A percentile compares a stretch with the other conserved stretches of the same genome.
Evolutionary conservation across 2,888 invertebrate species (phyloP).

Genomic region (Platycnemis pennipes): DNA sequence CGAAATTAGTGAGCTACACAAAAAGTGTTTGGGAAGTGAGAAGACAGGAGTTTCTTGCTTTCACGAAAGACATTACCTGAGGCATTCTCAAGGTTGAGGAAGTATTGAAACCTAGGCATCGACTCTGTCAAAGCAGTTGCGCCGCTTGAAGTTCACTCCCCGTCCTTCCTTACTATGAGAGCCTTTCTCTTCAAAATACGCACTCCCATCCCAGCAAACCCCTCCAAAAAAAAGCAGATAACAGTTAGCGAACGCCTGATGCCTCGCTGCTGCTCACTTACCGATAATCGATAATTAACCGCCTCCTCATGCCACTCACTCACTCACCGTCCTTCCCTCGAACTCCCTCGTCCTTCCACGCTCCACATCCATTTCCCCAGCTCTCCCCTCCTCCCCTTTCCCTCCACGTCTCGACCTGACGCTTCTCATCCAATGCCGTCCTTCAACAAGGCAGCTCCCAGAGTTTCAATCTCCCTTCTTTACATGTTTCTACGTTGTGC

Average conservation of each 20-base stretch:
- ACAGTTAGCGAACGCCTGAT: background rate
- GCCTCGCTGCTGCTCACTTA: background rate
- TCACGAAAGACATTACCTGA: background rate
- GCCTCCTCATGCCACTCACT: slow-evolving; percentile 18
- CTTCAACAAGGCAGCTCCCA: background rate
- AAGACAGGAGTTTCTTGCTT: background rate
- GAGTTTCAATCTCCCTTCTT: background rate
- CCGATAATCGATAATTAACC: slow-evolving; percentile 39
- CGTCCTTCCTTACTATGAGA: background rate
- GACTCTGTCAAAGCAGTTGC: background rate
- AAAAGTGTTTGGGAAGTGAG: too few relatives aligned
- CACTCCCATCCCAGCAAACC: background rate
- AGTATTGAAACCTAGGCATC: background rate
- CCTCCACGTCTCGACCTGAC: background rate
- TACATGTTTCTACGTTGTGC: background rate
- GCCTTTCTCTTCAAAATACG: slow-evolving; percentile 19
- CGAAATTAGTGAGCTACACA: too few relatives aligned
- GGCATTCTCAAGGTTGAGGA: background rate
- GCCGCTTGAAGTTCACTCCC: background rate
- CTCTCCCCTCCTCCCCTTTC: background rate
- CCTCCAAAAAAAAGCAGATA: background rate
- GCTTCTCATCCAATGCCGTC: background rate
- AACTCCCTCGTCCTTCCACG: background rate
- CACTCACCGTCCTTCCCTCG: too few relatives aligned
- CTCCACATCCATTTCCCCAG: background rate